phyloP scores from a whole-genome alignment of 2,888 invertebrate genomes.

The Ctena decussata region DNA sequence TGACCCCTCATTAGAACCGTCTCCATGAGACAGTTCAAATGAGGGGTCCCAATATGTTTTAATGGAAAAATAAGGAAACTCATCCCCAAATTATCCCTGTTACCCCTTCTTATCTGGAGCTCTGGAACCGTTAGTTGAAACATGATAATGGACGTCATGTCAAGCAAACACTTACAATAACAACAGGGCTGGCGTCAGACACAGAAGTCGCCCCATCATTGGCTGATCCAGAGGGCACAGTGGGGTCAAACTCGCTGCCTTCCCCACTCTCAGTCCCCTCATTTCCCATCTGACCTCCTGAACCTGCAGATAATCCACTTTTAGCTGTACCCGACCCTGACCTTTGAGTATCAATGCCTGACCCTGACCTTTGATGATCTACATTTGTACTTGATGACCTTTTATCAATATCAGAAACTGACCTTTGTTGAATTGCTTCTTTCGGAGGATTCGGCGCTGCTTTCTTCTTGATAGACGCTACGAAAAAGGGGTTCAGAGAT shows the following conservation, averaged over 20 bases:
- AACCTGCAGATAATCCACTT: neutral
- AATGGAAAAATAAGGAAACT: too few relatives aligned
- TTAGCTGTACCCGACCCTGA: constrained; percentile 14
- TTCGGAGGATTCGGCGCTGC: constrained; percentile 53
- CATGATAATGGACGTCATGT: constrained; percentile 19
- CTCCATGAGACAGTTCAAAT: too few relatives aligned
- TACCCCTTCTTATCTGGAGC: too few relatives aligned
- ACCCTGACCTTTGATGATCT: constrained; percentile 2
- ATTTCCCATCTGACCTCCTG: neutral
- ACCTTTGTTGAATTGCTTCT: neutral
- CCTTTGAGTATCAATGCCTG: neutral
- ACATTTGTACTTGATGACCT: neutral
- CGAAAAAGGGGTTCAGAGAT: constrained; percentile 59
- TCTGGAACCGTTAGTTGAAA: constrained; percentile 7
- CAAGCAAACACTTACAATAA: constrained; percentile 67
- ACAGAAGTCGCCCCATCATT: constrained; percentile 56
- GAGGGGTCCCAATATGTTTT: too few relatives aligned
- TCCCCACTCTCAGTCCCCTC: constrained; percentile 32
- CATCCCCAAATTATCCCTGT: too few relatives aligned
- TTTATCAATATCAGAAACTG: neutral
- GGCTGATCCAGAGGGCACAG: constrained; percentile 65
- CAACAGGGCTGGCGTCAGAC: constrained; percentile 56
- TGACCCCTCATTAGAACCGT: too few relatives aligned
- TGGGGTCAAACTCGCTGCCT: constrained; percentile 40
- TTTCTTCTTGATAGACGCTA: constrained; percentile 56